Conservation (phyloP, 2,113 vertebrate genomes). For the Vidua chalybeata region DNA sequence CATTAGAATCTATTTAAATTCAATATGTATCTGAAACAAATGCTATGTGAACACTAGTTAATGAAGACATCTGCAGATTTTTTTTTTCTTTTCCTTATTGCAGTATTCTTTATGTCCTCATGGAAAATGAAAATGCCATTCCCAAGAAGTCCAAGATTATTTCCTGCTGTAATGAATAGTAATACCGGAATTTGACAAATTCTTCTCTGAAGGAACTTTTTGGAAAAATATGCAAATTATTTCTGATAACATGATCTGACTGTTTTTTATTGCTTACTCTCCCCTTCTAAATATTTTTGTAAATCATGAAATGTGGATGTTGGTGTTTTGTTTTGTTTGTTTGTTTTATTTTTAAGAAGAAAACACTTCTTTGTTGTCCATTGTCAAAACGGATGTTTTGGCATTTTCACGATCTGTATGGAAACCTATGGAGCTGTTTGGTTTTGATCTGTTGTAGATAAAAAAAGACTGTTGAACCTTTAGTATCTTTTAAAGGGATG, state of each 20-base stretch:
- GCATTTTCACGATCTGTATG: neutral
- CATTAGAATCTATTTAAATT: neutral
- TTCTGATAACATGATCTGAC: neutral
- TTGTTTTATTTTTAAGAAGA: neutral
- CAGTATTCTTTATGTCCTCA: neutral
- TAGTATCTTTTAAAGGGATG: neutral
- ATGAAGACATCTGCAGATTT: neutral
- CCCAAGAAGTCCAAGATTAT: neutral
- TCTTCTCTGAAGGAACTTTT: neutral
- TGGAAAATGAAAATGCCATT: neutral
- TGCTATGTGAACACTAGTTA: neutral
- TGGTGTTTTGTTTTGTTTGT: accelerated
- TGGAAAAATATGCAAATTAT: neutral
- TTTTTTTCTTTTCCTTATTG: neutral
- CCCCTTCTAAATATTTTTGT: neutral
- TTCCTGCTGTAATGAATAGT: neutral
- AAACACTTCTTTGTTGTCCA: neutral
- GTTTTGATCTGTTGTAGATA: neutral
- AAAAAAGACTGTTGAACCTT: neutral
- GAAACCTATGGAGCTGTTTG: neutral
- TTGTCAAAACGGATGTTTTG: neutral
- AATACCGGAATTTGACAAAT: neutral
- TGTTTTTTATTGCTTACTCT: neutral
- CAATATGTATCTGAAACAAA: neutral
- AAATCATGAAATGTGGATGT: neutral